Conservation (phyloP, 2,888 invertebrate genomes). For the Pogonocherus hispidulus region DNA sequence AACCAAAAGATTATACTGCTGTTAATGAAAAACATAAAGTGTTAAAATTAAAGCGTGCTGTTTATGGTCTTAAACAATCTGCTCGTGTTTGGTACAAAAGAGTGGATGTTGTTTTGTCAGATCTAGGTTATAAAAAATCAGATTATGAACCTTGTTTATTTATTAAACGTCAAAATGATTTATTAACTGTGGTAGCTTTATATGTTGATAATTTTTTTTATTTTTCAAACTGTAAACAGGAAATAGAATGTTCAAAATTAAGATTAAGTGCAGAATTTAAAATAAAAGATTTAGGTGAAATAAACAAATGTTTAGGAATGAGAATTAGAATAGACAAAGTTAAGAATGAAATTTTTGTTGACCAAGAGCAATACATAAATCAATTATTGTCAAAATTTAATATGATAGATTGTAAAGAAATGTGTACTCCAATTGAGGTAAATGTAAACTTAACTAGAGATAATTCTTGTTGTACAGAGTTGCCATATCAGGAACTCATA, state of each 20-base stretch:
- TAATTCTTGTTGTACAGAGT: slow-evolving; percentile 2
- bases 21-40: slow-evolving; percentile 5
- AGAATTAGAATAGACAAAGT: background rate
- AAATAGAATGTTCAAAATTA: slow-evolving; percentile 2
- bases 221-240: slow-evolving; percentile 23
- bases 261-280: slow-evolving; percentile 48
- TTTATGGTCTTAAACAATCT: no score
- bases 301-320: slow-evolving; percentile 15
- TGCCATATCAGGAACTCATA: slow-evolving; percentile 39
- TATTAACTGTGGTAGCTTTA: slow-evolving; percentile 17
- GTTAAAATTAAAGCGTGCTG: background rate
- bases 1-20: slow-evolving; percentile 16
- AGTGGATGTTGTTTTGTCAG: no score
- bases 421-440: slow-evolving; percentile 39
- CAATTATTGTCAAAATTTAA: slow-evolving; percentile 36
- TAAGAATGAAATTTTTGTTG: background rate
- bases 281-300: slow-evolving; percentile 53
- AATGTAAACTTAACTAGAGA: background rate
- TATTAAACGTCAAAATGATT: no score
- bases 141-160: no score
- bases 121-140: no score
- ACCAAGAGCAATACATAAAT: slow-evolving; percentile 12
- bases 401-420: slow-evolving; percentile 32
- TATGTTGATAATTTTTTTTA: slow-evolving; percentile 29
- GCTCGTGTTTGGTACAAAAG: no score